Evolutionary conservation across 2,888 invertebrate species (phyloP).

Genomic region (Perdita meconis): DNA sequence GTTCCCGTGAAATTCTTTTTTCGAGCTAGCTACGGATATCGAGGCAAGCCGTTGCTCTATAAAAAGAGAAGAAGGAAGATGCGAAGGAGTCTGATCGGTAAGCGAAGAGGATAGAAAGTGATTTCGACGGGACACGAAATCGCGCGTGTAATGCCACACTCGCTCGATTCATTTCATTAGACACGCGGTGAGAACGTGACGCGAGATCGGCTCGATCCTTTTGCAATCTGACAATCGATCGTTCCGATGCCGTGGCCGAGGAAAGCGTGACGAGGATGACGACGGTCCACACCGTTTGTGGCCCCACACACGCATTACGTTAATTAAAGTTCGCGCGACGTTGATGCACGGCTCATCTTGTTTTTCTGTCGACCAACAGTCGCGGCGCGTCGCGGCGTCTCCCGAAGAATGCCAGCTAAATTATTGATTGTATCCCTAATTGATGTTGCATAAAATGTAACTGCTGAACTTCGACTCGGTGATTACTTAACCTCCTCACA

Average conservation of each 20-base stretch:
- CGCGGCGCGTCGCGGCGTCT: too few relatives aligned
- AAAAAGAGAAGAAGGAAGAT: background rate
- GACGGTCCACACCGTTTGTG: slow-evolving; percentile 24
- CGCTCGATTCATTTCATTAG: slow-evolving; percentile 54
- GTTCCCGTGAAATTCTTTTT: slow-evolving; percentile 10
- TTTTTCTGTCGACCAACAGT: background rate
- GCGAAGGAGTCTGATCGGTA: slow-evolving; percentile 4
- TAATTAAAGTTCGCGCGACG: slow-evolving; percentile 44
- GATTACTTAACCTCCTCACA: background rate
- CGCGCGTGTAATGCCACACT: slow-evolving; percentile 52
- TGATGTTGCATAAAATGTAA: slow-evolving; percentile 15
- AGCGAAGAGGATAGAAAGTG: slow-evolving; percentile 44
- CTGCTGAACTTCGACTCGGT: slow-evolving; percentile 13
- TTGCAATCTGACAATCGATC: slow-evolving; percentile 51
- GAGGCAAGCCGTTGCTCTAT: background rate
- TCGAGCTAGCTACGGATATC: background rate
- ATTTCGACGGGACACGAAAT: slow-evolving; percentile 50
- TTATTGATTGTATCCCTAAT: slow-evolving; percentile 50
- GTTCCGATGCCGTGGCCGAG: slow-evolving; percentile 41
- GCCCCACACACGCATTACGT: slow-evolving; percentile 45
- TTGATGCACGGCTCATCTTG: slow-evolving; percentile 9
- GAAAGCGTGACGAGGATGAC: slow-evolving; percentile 53
- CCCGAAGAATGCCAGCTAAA: slow-evolving; percentile 43
- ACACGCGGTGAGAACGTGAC: slow-evolving; percentile 56
- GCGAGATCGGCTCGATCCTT: slow-evolving; percentile 43